phyloP scores from a whole-genome alignment of 2,113 vertebrate genomes.

The Ceyx melanurus region DNA sequence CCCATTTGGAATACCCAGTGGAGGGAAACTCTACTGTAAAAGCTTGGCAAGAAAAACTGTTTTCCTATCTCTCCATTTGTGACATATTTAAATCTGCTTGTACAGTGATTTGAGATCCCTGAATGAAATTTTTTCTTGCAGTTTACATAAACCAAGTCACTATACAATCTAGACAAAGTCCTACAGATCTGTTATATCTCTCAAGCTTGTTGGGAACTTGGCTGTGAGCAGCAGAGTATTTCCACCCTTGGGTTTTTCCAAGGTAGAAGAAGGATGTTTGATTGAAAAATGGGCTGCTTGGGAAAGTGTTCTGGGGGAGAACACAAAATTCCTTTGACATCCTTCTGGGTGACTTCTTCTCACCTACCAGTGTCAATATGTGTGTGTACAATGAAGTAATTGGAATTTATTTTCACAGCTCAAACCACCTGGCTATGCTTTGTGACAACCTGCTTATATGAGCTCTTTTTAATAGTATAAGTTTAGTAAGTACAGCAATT shows the following conservation, averaged over 20 bases:
- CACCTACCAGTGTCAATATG: rapidly evolving
- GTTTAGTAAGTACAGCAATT: not conserved
- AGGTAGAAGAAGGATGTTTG: rapidly evolving
- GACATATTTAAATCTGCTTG: not conserved
- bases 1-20: not conserved
- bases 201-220: not conserved
- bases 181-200: not conserved
- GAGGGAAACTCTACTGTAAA: not conserved
- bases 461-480: not conserved
- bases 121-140: not conserved
- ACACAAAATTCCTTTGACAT: not conserved
- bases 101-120: not conserved
- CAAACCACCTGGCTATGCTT: not conserved
- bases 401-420: not conserved
- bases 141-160: not conserved
- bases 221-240: not conserved
- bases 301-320: not conserved
- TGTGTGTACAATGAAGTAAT: rapidly evolving
- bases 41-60: not conserved
- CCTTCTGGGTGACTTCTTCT: not conserved
- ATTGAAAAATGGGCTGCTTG: not conserved
- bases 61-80: not conserved
- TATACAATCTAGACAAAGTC: not conserved
- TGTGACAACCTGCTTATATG: not conserved
- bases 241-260: not conserved